These are phyloP conservation scores for Amorpha juglandis DNA, from an alignment of 2,888 invertebrate genomes.

Conservation along the genomic window DNA sequence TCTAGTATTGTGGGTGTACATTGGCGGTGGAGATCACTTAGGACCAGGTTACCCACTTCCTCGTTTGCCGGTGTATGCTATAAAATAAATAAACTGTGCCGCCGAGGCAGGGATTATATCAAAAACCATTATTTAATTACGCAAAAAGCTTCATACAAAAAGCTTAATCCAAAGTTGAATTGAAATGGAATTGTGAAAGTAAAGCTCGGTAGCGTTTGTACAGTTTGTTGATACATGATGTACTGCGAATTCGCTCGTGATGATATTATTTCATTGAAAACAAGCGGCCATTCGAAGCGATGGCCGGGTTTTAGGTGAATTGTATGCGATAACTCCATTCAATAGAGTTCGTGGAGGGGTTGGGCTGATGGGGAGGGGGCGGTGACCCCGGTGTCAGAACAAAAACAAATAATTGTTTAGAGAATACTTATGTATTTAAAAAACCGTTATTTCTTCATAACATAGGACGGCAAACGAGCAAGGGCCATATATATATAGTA, in stretches of 20 bases:
- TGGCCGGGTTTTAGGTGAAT: slow-evolving; percentile 19
- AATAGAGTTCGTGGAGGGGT: background rate
- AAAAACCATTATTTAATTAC: background rate
- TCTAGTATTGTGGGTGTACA: too few relatives aligned
- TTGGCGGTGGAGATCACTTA: too few relatives aligned
- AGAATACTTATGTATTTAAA: too few relatives aligned
- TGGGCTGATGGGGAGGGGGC: background rate
- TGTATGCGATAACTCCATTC: slow-evolving; percentile 12
- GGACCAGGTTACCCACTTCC: too few relatives aligned
- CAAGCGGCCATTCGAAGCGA: slow-evolving; percentile 6
- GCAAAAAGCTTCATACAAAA: slow-evolving; percentile 5
- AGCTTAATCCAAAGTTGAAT: background rate
- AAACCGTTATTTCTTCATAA: too few relatives aligned
- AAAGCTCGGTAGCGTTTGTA: background rate
- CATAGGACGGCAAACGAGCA: too few relatives aligned
- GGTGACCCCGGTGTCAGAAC: background rate
- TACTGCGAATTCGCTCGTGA: background rate
- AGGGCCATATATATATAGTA: too few relatives aligned
- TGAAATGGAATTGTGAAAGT: background rate
- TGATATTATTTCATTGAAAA: slow-evolving; percentile 16
- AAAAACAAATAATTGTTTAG: background rate
- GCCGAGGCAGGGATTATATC: background rate
- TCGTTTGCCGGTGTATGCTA: too few relatives aligned
- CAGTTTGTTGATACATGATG: background rate
- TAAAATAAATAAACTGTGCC: too few relatives aligned